These are phyloP conservation scores for Delia radicum DNA, from an alignment of 1,140 invertebrate species.

Conservation along the genomic window DNA sequence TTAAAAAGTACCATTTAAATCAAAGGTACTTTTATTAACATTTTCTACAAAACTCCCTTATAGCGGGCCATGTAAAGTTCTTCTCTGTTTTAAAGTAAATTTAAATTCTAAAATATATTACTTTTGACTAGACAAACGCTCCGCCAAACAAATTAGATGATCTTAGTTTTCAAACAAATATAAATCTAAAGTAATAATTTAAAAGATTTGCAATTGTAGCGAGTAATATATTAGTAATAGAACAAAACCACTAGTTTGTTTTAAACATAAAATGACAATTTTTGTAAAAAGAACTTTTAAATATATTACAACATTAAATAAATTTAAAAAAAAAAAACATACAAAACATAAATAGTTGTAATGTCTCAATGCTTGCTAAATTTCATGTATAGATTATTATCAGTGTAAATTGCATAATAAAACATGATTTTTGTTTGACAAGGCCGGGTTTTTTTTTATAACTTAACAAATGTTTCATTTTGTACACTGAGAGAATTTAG, in stretches of 20 bases:
- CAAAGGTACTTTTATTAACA: no score
- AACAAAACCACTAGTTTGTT: background rate
- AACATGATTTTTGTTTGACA: background rate
- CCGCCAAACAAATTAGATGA: background rate
- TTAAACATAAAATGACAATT: background rate
- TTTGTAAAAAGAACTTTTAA: background rate
- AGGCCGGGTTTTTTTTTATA: background rate
- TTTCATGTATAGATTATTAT: background rate
- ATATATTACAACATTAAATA: background rate
- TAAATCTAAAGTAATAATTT: background rate
- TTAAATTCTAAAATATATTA: background rate
- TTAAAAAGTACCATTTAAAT: no score
- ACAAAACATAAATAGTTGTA: background rate
- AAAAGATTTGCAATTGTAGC: background rate
- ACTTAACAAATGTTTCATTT: no score
- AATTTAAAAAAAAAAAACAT: background rate
- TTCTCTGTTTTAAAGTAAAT: no score
- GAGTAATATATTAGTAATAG: no score
- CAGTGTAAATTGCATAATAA: conserved; percentile 1
- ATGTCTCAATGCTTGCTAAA: background rate
- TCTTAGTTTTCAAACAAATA: background rate
- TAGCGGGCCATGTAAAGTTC: no score
- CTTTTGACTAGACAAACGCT: background rate
- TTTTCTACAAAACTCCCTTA: no score
- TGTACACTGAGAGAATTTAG: no score